phyloP scores from a whole-genome alignment of 2,113 vertebrate genomes.

The Phaetusa simplex region DNA sequence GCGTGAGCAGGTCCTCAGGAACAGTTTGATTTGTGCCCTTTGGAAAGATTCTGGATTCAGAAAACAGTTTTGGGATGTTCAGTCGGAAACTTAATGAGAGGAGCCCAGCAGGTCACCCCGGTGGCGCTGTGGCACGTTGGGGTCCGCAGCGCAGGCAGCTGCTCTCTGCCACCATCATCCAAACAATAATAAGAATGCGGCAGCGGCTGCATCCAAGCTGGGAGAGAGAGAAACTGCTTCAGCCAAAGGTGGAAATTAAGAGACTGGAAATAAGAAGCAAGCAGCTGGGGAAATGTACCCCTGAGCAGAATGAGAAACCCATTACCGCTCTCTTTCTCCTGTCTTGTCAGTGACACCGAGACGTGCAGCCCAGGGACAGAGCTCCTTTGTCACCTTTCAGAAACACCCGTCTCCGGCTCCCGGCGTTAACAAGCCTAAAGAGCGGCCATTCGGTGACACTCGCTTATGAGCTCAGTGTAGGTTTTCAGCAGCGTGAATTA shows the following conservation, averaged over 20 bases:
- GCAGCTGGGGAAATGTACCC: background rate
- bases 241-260: background rate
- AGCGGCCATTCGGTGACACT: background rate
- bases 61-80: background rate
- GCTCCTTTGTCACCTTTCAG: conserved; percentile 37
- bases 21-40: background rate
- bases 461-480: background rate
- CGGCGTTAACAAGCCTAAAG: background rate
- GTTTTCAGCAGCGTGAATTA: background rate
- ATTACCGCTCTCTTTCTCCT: background rate
- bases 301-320: conserved; percentile 45
- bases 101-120: background rate
- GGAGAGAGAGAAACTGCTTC: background rate
- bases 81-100: background rate
- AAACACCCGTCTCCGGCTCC: background rate
- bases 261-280: background rate
- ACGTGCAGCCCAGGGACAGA: conserved; percentile 12
- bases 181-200: background rate
- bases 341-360: background rate
- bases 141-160: background rate
- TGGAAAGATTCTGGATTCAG: background rate
- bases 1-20: background rate
- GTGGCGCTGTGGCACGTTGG: background rate
- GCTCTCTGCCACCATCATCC: background rate
- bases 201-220: background rate